Evolutionary conservation across 2,797 vertebrate genomes (phyloP).

Genomic region (Gallinago solitaria): DNA sequence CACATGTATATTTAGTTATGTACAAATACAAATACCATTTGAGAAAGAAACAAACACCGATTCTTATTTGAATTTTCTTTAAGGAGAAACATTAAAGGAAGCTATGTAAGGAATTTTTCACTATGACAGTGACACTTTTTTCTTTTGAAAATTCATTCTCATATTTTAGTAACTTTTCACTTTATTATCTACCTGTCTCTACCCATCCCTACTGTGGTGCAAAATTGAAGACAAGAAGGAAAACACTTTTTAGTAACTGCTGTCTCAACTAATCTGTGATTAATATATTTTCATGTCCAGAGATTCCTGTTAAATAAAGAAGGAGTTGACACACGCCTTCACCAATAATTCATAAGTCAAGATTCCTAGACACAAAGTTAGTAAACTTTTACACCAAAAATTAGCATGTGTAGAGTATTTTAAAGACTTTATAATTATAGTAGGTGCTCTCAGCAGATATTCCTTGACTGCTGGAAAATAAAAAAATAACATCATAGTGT

Average conservation of each 20-base stretch:
- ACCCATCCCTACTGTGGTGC: background rate
- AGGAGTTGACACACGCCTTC: background rate
- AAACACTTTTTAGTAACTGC: background rate
- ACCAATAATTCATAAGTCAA: background rate
- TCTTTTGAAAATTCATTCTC: background rate
- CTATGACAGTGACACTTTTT: background rate
- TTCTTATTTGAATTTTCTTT: background rate
- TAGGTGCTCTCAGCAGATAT: background rate
- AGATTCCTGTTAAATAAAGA: background rate
- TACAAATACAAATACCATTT: background rate
- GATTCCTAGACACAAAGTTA: background rate
- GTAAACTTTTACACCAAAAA: background rate
- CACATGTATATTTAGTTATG: rapidly evolving
- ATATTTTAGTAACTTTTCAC: background rate
- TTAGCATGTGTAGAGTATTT: background rate
- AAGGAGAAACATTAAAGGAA: background rate
- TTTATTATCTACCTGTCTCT: background rate
- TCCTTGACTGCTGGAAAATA: background rate
- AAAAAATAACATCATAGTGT: background rate
- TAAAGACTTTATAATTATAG: background rate
- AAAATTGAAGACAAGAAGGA: background rate
- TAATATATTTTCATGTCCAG: background rate
- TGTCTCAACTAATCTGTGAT: background rate
- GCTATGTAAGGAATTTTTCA: background rate
- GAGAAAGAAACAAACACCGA: background rate